These are phyloP conservation scores for Thermophis baileyi DNA, from an alignment of 2,113 vertebrate species.

Conservation along the genomic window DNA sequence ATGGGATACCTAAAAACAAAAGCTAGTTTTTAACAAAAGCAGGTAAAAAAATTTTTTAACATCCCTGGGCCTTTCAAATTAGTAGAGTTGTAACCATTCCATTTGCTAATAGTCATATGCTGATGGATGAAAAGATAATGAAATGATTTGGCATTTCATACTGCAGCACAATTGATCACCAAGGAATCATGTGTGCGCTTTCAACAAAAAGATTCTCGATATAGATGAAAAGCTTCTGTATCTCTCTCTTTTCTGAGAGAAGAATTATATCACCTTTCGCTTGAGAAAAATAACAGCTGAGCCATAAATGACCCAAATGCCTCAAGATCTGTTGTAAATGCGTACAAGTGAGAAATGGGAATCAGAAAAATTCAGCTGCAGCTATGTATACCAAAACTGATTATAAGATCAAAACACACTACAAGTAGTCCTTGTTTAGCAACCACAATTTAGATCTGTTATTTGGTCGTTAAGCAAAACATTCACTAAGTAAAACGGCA, in stretches of 20 bases:
- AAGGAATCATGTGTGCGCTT: not conserved
- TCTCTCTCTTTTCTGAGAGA: not conserved
- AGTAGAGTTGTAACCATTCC: not conserved
- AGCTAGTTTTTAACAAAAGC: not conserved
- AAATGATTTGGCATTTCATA: slow-evolving; percentile 10
- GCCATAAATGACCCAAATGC: not conserved
- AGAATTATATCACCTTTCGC: not conserved
- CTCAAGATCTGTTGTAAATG: not conserved
- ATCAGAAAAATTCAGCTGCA: not conserved
- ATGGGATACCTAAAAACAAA: not conserved
- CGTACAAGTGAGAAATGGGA: not conserved
- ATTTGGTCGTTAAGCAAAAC: not conserved
- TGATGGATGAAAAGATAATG: not conserved
- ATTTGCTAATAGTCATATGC: not conserved
- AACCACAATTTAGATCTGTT: not conserved
- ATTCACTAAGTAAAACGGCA: not conserved
- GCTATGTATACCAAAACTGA: not conserved
- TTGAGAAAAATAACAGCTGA: not conserved
- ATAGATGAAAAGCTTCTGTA: not conserved
- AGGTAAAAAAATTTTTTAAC: not conserved
- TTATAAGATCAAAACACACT: slow-evolving; percentile 8
- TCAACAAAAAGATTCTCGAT: not conserved
- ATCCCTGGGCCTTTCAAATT: not conserved
- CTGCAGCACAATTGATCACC: not conserved
- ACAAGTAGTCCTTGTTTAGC: not conserved